A percentile compares a stretch with the other conserved stretches of the same genome.
Conservation (phyloP, 2,113 vertebrate species). For the Micronisus gabar region DNA sequence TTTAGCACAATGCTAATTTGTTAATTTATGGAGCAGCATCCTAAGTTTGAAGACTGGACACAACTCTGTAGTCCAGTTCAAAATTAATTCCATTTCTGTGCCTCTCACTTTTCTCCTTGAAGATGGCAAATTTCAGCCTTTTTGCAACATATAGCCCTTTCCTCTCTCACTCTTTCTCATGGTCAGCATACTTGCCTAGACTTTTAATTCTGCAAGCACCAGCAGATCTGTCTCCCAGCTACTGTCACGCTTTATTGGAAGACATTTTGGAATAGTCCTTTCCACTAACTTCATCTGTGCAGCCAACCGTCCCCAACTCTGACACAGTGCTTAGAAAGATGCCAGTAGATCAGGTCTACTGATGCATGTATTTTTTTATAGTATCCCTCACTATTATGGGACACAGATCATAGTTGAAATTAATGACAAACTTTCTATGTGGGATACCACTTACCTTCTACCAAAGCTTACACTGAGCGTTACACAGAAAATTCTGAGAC, state of each 20-base stretch:
- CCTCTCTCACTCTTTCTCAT: background rate
- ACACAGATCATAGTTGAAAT: background rate
- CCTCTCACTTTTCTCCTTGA: background rate
- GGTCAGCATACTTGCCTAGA: background rate
- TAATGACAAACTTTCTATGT: background rate
- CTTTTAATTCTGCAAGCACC: background rate
- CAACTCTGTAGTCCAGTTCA: background rate
- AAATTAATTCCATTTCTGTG: background rate
- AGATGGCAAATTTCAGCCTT: background rate
- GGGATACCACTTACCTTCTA: background rate
- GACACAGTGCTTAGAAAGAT: rapidly evolving
- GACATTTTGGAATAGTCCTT: background rate
- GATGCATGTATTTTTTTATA: background rate
- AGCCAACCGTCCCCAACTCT: background rate
- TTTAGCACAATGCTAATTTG: background rate
- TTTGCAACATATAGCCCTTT: background rate
- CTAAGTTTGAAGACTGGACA: background rate
- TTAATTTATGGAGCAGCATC: background rate
- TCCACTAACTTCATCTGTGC: background rate
- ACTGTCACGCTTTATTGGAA: background rate
- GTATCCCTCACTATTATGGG: background rate
- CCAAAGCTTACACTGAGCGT: background rate
- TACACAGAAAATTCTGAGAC: background rate
- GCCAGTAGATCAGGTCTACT: background rate
- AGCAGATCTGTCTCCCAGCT: background rate